phyloP scores from a whole-genome alignment of 2,797 vertebrate species.

The Arremon aurantiirostris region DNA sequence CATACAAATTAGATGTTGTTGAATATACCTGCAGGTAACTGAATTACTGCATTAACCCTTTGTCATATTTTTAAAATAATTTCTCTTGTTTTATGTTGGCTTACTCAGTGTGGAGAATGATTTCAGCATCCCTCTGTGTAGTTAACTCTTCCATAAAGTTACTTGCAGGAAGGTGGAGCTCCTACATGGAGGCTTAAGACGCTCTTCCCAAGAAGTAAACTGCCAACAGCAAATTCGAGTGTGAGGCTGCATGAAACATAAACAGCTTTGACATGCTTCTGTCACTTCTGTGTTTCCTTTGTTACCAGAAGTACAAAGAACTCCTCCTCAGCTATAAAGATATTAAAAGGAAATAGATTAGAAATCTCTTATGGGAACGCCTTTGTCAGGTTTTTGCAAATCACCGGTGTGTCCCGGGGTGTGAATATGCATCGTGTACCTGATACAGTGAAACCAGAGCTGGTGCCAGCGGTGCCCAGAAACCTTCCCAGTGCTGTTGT shows the following conservation, averaged over 20 bases:
- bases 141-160: not conserved
- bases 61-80: rapidly evolving
- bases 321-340: not conserved
- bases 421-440: not conserved
- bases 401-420: not conserved
- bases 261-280: slow-evolving; percentile 40
- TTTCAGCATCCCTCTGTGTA: not conserved
- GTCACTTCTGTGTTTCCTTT: slow-evolving; percentile 15
- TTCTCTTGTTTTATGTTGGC: not conserved
- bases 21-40: not conserved
- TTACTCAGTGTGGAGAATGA: not conserved
- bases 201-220: not conserved
- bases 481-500: not conserved
- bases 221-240: not conserved
- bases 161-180: not conserved
- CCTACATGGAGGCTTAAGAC: not conserved
- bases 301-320: slow-evolving; percentile 36
- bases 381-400: not conserved
- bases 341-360: slow-evolving; percentile 35
- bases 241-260: not conserved
- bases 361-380: not conserved
- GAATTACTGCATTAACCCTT: not conserved
- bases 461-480: not conserved
- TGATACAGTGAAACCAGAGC: not conserved
- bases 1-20: not conserved